Percentiles rank a stretch among this genome's conserved stretches.
Evolutionary conservation across 1,140 invertebrate genomes (phyloP).

Genomic region (Drosophila saltans): DNA sequence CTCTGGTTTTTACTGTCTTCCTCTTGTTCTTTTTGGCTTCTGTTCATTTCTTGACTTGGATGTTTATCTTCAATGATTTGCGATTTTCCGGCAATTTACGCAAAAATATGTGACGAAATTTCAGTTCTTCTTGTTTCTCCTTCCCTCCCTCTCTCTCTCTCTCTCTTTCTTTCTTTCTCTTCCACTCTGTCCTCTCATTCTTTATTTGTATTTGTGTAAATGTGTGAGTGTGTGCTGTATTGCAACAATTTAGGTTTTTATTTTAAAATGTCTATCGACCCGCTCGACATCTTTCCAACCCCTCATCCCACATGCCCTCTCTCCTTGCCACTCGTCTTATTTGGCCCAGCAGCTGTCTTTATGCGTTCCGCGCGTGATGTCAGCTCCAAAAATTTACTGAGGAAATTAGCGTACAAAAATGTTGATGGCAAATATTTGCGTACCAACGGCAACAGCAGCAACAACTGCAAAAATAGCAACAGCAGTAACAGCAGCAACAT

Average conservation of each 20-base stretch:
- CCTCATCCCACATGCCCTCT: not conserved
- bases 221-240: slow-evolving; percentile 47
- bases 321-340: not conserved
- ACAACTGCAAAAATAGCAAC: not conserved
- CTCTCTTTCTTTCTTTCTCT: not conserved
- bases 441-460: not conserved
- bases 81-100: slow-evolving; percentile 81
- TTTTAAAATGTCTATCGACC: slow-evolving; percentile 70
- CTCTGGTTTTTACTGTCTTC: slow-evolving; percentile 2
- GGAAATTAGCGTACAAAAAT: slow-evolving; percentile 80
- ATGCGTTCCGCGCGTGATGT: slow-evolving; percentile 76
- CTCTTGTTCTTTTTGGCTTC: slow-evolving; percentile 45
- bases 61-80: slow-evolving; percentile 81
- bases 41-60: slow-evolving; percentile 79
- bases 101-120: slow-evolving; percentile 82
- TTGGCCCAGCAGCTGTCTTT: slow-evolving; percentile 33
- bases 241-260: slow-evolving; percentile 72
- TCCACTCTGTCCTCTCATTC: not conserved
- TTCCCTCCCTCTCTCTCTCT: not conserved
- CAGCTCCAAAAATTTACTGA: slow-evolving; percentile 71
- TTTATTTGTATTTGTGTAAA: slow-evolving; percentile 5
- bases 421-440: slow-evolving; percentile 79
- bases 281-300: not conserved
- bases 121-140: slow-evolving; percentile 26
- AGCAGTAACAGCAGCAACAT: not conserved